Evolutionary conservation across 64 coral and sea anemone genomes (phyloP).

Genomic region (Dendronephthya gigantea): DNA sequence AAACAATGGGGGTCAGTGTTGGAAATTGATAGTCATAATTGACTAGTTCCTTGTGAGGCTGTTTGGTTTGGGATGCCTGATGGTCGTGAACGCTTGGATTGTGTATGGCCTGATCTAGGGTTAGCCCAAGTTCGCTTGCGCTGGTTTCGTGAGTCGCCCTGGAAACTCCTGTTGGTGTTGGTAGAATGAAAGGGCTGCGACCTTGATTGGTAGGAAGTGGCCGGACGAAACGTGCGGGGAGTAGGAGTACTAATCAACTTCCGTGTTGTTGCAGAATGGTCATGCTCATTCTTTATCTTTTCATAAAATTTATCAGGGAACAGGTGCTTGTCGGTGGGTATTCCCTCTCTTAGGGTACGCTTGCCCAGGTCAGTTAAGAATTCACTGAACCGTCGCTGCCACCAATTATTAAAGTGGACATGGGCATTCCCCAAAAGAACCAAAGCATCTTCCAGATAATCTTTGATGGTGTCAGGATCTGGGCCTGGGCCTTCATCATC

Average conservation of each 20-base stretch:
- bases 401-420: neutral
- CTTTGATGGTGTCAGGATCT: neutral
- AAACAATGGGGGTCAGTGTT: neutral
- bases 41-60: neutral
- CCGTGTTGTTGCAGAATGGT: neutral
- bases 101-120: neutral
- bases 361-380: neutral
- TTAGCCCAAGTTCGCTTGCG: neutral
- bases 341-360: neutral
- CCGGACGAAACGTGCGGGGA: neutral
- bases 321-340: neutral
- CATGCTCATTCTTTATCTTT: neutral
- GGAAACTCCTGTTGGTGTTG: neutral
- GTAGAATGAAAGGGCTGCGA: slow-evolving; percentile 31
- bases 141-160: neutral
- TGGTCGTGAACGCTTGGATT: neutral
- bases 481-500: neutral
- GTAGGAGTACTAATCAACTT: neutral
- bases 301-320: neutral
- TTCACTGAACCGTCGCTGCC: neutral
- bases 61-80: neutral
- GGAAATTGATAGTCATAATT: neutral
- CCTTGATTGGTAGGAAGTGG: neutral
- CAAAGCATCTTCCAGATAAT: neutral
- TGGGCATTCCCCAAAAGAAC: neutral